These are phyloP conservation scores for Theristicus caerulescens DNA, from an alignment of 2,113 vertebrate species.

Conservation along the genomic window DNA sequence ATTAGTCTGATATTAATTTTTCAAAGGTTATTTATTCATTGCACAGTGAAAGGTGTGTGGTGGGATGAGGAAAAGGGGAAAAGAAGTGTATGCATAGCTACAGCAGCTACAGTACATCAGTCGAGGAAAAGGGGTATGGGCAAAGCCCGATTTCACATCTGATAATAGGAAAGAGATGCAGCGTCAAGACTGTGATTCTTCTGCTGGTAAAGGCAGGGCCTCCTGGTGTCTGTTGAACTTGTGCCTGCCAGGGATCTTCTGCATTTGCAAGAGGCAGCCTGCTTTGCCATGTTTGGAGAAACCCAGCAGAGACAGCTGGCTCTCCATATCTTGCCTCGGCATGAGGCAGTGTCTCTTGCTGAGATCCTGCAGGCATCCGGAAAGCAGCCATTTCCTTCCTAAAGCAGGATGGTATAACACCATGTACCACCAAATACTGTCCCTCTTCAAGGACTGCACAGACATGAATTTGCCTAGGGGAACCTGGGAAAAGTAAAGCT, in stretches of 20 bases:
- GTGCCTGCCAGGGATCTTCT: neutral
- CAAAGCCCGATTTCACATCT: neutral
- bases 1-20: neutral
- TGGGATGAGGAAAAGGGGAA: neutral
- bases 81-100: neutral
- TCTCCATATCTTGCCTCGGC: accelerated
- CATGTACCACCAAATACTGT: neutral
- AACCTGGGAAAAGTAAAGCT: neutral
- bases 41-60: neutral
- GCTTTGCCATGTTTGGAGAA: neutral
- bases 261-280: neutral
- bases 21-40: neutral
- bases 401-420: neutral
- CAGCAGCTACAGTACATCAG: neutral
- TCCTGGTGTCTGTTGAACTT: neutral
- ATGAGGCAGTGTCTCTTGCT: neutral
- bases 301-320: neutral
- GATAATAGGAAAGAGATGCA: neutral
- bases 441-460: neutral
- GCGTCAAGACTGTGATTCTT: neutral
- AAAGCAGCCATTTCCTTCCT: neutral
- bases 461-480: neutral
- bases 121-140: neutral
- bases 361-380: neutral
- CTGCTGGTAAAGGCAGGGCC: neutral